phyloP scores from a whole-genome alignment of 23 tunicate species.

The Styela plicata region DNA sequence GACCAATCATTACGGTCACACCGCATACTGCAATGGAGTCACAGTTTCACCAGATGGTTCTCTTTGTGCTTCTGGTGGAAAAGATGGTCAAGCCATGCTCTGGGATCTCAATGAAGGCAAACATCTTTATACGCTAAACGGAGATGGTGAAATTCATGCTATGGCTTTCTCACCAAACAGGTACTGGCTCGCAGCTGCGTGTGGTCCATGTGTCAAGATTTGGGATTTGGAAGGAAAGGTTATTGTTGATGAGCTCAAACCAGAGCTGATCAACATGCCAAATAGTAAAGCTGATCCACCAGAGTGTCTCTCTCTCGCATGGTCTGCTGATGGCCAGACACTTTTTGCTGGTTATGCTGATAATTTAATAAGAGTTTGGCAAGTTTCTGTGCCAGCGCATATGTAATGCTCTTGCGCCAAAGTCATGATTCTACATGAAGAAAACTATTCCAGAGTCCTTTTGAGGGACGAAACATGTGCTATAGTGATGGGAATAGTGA shows the following conservation, averaged over 20 bases:
- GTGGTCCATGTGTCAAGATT: constrained; percentile 96
- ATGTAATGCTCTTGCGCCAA: too few species aligned
- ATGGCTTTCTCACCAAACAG: constrained; percentile 98
- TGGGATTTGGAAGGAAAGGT: constrained; percentile 99
- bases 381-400: constrained; percentile 84
- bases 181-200: constrained; percentile 99
- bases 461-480: neutral
- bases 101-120: constrained; percentile 98
- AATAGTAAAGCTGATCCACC: constrained; percentile 93
- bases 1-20: constrained; percentile 96
- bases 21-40: constrained; percentile 91
- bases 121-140: constrained; percentile 93
- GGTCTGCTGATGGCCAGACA: constrained; percentile 98
- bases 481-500: neutral
- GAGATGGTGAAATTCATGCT: constrained; percentile 95
- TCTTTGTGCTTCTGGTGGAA: constrained; percentile 99
- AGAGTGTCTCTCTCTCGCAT: constrained; percentile 91
- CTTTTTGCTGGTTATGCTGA: constrained; percentile 98
- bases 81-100: constrained; percentile 99
- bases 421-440: neutral
- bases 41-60: constrained; percentile 99
- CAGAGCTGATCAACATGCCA: constrained; percentile 79
- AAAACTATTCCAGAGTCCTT: too few species aligned
- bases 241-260: constrained; percentile 93
- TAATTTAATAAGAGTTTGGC: constrained; percentile 95